Conservation (phyloP, 2,113 vertebrate species). For the Bubo blakistoni region DNA sequence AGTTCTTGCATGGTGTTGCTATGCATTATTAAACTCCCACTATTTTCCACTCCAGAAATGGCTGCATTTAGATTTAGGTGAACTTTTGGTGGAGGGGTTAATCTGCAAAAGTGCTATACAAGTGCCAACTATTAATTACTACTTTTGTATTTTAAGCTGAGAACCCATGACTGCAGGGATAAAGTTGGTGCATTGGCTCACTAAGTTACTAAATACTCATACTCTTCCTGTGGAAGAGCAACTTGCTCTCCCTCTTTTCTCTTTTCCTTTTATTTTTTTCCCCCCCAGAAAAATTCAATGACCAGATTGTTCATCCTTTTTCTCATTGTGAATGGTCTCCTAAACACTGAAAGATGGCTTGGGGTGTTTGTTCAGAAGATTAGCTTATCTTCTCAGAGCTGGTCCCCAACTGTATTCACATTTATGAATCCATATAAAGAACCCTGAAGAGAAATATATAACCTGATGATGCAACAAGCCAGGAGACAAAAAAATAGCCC, state of each 20-base stretch:
- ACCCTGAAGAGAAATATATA: constrained; percentile 5
- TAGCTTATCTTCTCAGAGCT: background rate
- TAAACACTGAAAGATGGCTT: background rate
- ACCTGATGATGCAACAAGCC: background rate
- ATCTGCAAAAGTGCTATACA: background rate
- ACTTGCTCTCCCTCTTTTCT: background rate
- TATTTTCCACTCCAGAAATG: background rate
- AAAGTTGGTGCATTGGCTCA: background rate
- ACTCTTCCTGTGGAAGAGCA: background rate
- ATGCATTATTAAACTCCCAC: constrained; percentile 22
- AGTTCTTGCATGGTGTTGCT: background rate
- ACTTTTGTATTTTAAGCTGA: background rate
- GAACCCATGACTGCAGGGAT: background rate
- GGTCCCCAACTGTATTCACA: background rate
- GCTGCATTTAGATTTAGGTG: background rate
- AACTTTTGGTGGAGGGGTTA: background rate
- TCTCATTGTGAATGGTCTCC: background rate
- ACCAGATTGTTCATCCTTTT: background rate
- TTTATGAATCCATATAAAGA: constrained; percentile 7
- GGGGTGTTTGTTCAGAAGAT: background rate
- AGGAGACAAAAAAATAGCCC: constrained; percentile 40
- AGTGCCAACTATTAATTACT: constrained; percentile 6
- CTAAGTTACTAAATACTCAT: background rate
- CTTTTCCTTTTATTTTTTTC: background rate
- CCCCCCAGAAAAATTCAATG: background rate